Conservation (phyloP, 2,113 vertebrate species). For the Enhydra lutris region DNA sequence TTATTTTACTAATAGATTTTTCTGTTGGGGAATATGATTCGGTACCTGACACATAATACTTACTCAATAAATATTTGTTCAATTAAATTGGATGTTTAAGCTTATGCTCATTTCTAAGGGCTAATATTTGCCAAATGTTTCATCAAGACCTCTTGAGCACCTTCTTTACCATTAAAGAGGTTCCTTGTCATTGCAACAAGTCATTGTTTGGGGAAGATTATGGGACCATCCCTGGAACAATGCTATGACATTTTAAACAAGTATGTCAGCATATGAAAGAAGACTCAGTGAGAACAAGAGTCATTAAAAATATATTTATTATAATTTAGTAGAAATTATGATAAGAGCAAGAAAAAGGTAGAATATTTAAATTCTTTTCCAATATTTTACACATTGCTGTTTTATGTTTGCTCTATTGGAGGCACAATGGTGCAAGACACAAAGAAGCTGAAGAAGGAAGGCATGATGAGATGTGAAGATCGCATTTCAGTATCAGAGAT, state of each 20-base stretch:
- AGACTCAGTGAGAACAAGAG: background rate
- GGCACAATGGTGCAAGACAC: background rate
- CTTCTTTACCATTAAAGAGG: background rate
- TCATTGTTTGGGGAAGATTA: background rate
- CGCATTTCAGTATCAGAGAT: background rate
- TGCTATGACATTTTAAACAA: background rate
- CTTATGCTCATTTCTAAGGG: slow-evolving; percentile 40
- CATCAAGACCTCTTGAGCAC: background rate
- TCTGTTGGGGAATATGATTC: slow-evolving; percentile 32
- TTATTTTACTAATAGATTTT: slow-evolving; percentile 64
- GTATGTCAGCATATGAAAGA: background rate
- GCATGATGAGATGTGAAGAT: background rate
- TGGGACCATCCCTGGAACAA: background rate
- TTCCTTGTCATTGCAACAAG: background rate
- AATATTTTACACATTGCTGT: background rate
- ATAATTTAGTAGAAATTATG: background rate
- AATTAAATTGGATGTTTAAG: slow-evolving; percentile 64
- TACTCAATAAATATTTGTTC: slow-evolving; percentile 62
- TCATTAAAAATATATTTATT: background rate
- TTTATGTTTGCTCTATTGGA: background rate
- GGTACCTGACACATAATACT: slow-evolving; percentile 28
- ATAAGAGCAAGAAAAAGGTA: background rate
- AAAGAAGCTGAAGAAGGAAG: background rate
- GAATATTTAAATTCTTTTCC: background rate
- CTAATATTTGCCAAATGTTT: slow-evolving; percentile 63